phyloP scores from a whole-genome alignment of 2,888 invertebrate genomes.

The Drosophila prolongata region DNA sequence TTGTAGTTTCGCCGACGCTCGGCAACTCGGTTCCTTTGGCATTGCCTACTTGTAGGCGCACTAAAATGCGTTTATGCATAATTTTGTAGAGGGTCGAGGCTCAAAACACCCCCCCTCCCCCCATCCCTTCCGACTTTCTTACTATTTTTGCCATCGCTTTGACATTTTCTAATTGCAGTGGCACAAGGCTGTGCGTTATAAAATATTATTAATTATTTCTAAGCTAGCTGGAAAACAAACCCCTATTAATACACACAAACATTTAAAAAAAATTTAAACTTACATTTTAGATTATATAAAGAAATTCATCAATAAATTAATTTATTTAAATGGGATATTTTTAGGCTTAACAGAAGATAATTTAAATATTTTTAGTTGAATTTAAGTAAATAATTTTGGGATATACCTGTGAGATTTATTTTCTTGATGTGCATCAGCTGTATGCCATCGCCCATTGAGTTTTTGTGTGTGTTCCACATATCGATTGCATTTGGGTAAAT shows the following conservation, averaged over 20 bases:
- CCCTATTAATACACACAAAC: conserved; percentile 5
- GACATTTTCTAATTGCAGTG: conserved; percentile 65
- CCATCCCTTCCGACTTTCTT: not conserved
- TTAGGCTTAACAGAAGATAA: no score
- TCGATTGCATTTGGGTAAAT: conserved; percentile 71
- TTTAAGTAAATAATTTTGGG: no score
- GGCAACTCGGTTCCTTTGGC: conserved; percentile 35
- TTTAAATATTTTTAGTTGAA: no score
- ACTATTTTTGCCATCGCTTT: conserved; percentile 30
- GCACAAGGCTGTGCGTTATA: conserved; percentile 54
- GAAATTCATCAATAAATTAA: no score
- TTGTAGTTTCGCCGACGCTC: conserved; percentile 61
- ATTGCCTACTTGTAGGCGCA: conserved; percentile 82
- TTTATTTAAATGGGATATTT: no score
- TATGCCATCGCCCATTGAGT: conserved; percentile 1
- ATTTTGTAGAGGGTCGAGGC: conserved; percentile 60
- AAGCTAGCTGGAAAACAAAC: not conserved
- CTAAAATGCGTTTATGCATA: conserved; percentile 82
- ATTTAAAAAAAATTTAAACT: not conserved
- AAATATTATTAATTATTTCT: conserved; percentile 79
- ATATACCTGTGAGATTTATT: no score
- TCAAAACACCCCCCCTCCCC: not conserved
- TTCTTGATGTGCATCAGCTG: conserved; percentile 1
- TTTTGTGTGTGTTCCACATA: conserved; percentile 69
- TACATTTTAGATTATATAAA: no score